Base-by-base conservation (phyloP, 1,140 invertebrate genomes). In the Drosophila arizonae region DNA sequence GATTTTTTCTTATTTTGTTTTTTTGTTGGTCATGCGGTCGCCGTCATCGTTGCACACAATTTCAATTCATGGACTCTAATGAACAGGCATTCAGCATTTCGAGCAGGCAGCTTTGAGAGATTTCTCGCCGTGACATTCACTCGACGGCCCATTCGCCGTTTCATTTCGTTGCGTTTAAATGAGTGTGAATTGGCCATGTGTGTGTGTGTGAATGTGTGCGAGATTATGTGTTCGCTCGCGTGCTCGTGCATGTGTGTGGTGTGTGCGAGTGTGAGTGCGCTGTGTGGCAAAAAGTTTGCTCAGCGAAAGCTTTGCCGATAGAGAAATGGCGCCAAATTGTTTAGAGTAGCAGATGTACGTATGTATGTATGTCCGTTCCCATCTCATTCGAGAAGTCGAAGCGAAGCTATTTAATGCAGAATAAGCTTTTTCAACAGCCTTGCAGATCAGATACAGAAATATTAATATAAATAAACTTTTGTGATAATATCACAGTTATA, bases 41-140 rank as follows among this genome's bases (percentile, higher is more conserved):
- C 71, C 71, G 71, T 67, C 71, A 69, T 73, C 70, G 69, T 72
- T 71, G 84, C 76, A 82, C 84, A 74, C 72, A 88, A 85, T 90
- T 91, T 88, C 84, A 88, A 90, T 90, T 91, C 90, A 81, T 91
- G 90, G 90, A 91, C 90, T 91, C 90, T 90, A 91, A 86, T 61
- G 67, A 90, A 73, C 82, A 91, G 90, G 90, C 76, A 51, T 50
- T 36, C 78, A 91, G 82, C 39, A 46, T 3, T 1, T 0, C 3
- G 15, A 62, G 75, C 36, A 11, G 9, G 58, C 30, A 41, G 39
- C 62, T 67, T 74, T 71, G 79, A 80, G 79, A 80, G 77, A 79
- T 75, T 80, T 60, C 71, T 77, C 61, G 77, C 73, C 65, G 41
- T 68, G 70, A 70, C 66, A 72, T 70, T 84, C 81, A 84, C 81